Evolutionary conservation across 2,888 invertebrate species (phyloP).

Genomic region (Platypus cylindrus): DNA sequence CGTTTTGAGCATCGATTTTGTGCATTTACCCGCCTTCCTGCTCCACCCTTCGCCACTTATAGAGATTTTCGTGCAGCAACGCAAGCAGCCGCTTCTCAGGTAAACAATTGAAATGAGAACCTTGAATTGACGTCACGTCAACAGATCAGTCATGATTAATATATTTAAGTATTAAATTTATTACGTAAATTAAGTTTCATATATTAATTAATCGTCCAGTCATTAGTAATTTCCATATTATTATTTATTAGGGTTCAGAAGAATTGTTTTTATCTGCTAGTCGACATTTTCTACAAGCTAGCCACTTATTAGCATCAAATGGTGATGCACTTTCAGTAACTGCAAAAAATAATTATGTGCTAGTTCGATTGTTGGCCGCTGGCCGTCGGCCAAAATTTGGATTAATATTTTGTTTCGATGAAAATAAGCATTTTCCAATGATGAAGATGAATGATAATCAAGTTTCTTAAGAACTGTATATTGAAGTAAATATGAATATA

Average conservation of each 20-base stretch:
- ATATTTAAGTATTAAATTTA: too few species aligned
- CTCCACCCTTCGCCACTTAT: slow-evolving; percentile 87
- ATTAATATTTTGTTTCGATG: slow-evolving; percentile 84
- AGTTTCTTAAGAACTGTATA: slow-evolving; percentile 12
- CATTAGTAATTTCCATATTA: slow-evolving; percentile 35
- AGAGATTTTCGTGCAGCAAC: slow-evolving; percentile 80
- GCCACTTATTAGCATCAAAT: slow-evolving; percentile 64
- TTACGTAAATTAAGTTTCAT: too few species aligned
- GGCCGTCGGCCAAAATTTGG: slow-evolving; percentile 73
- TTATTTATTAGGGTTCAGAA: slow-evolving; percentile 47
- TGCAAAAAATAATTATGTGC: slow-evolving; percentile 91
- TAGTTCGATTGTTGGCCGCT: slow-evolving; percentile 80
- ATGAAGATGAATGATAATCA: slow-evolving; percentile 48
- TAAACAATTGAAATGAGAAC: slow-evolving; percentile 30
- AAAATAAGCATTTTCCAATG: slow-evolving; percentile 82
- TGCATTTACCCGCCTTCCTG: slow-evolving; percentile 73
- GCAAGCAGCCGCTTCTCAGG: slow-evolving; percentile 43
- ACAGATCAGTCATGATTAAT: too few species aligned
- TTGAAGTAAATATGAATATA: too few species aligned
- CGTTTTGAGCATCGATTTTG: slow-evolving; percentile 90
- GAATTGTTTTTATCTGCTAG: slow-evolving; percentile 51
- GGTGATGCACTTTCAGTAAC: slow-evolving; percentile 76
- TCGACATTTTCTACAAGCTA: slow-evolving; percentile 85
- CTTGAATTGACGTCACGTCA: too few species aligned
- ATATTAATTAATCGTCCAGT: too few species aligned